Evolutionary conservation across 2,113 vertebrate genomes (phyloP).

Genomic region (Menidia beryllina): DNA sequence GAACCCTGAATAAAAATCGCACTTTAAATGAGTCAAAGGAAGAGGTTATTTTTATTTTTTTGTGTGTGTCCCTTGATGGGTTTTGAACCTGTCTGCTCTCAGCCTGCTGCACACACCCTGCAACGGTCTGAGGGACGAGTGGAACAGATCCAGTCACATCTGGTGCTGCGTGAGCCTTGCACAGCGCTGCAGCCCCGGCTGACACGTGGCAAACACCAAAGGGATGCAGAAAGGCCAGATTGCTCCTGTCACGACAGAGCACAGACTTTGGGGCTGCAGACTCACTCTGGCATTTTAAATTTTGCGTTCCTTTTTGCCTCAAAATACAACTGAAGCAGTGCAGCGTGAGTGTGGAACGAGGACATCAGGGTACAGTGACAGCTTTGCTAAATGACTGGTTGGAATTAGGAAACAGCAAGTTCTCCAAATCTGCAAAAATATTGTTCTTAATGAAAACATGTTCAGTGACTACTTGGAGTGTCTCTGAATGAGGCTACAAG

Average conservation of each 20-base stretch:
- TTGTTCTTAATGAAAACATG: no score
- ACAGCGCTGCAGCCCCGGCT: slow-evolving; percentile 55
- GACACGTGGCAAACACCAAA: slow-evolving; percentile 82
- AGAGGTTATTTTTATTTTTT: neutral
- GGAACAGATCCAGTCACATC: slow-evolving; percentile 78
- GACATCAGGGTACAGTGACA: no score
- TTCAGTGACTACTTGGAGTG: neutral
- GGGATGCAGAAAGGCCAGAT: slow-evolving; percentile 19
- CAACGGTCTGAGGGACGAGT: slow-evolving; percentile 41
- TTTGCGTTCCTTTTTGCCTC: neutral
- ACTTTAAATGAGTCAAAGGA: neutral
- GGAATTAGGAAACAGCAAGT: neutral
- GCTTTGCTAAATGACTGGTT: neutral
- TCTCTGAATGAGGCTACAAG: no score
- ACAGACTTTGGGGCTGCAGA: neutral
- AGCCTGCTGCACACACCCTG: slow-evolving; percentile 23
- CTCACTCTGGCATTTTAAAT: neutral
- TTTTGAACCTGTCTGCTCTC: slow-evolving; percentile 39
- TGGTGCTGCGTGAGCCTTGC: slow-evolving; percentile 74
- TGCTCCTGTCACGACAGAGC: neutral
- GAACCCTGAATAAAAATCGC: no score
- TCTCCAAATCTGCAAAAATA: neutral
- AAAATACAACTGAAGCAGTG: neutral
- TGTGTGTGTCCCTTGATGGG: neutral
- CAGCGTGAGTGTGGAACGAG: neutral